Evolutionary conservation across 1,140 invertebrate genomes (phyloP), one percentile per base, ranked within the genome.

Genomic region (Drosophila lini): DNA sequence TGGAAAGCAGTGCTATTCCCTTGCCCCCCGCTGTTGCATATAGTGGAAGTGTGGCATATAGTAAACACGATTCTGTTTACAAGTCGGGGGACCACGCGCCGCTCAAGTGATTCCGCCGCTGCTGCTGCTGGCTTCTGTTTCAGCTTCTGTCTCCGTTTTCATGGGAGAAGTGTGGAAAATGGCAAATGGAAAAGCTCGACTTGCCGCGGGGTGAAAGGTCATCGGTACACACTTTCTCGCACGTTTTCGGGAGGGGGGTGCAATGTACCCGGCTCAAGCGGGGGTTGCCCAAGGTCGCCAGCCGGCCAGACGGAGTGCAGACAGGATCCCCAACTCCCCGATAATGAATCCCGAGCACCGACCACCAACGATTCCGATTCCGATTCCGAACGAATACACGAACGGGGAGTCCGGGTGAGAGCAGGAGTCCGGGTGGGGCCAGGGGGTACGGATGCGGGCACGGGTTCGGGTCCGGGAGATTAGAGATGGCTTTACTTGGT

Each of bases 301-400:
- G 42, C 31, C 65, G 69, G 44, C 71, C 71, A 74, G 70, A 75
- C 69, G 52, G 70, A 63, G 70, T 74, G 41, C 70, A 75, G 58
- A 75, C 70, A 40, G 16, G 28, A 16, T 13, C 40, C 41, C 69
- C 57, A 60, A 65, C 68, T 69, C 50, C 52, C 42, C 9, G 55
- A 55, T 69, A 56, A 19, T 34, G 25, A 64, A 19, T 65, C 28
- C 41, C 60, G 25, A 31, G 13, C 22, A n/a, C 16, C 28, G 16
- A 36, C 34, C 19, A 42, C 40, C 40, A n/a, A n/a, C 31, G 25
- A 41, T 32, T 32, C 31, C 32, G 25, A 63, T 58, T 34, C 28
- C 16, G 55, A 63, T 42, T 42, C 57, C 38, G 38, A 60, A 64
- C 61, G 57, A 40, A n/a, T 3, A 38, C 34, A n/a, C 34, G 60